Evolutionary conservation across 2,888 invertebrate species (phyloP), one percentile per base, ranked within the genome.

Genomic region (Amorpha juglandis): DNA sequence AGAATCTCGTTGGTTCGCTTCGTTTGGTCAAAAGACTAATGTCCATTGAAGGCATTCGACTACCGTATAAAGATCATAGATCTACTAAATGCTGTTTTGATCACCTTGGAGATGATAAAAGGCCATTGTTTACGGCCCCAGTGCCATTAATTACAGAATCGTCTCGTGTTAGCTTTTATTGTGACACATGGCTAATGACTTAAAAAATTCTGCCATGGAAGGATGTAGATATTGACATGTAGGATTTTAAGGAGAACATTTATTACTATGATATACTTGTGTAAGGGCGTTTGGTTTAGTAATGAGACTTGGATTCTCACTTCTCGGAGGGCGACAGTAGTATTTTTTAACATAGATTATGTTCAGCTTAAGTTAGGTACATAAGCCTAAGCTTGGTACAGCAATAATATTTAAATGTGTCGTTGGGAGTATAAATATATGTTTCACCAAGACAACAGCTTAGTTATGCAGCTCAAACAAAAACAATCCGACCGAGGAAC

Each of bases 141-240:
- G 3, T 4, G 16, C 9, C 55, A 55, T 55, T 55, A 16, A 38
- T 55, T 38, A 55, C 35, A 55, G 38, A 9, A 9, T 9, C 7
- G 51, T 51, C 21, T 51, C 9, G 11, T 9, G 19, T 38, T 16
- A 55, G 9, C 55, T 51, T 55, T 55, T 55, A 38, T 35, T 42
- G 11, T 12, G 19, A 11, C 19, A 58, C 19, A 19, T 42, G 19
- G 58, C 38, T 42, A 58, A 58, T 42, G 58, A 19, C 42, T 42
- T 58, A 42, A 58, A 58, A 42, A 58, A 58, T 58, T 12, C 12
- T 12, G 6, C 58, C 19, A 58, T 58, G 19, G 42, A 58, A 58
- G 9, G 0, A 51, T 51, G 0, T 19, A 38, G 38, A n/a, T n/a
- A n/a, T n/a, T n/a, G n/a, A n/a, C 27, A 1, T 27, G 4, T 4